Percentiles rank a stretch among this genome's conserved stretches.
Evolutionary conservation across 2,113 vertebrate genomes (phyloP).

Genomic region (Martes martes): DNA sequence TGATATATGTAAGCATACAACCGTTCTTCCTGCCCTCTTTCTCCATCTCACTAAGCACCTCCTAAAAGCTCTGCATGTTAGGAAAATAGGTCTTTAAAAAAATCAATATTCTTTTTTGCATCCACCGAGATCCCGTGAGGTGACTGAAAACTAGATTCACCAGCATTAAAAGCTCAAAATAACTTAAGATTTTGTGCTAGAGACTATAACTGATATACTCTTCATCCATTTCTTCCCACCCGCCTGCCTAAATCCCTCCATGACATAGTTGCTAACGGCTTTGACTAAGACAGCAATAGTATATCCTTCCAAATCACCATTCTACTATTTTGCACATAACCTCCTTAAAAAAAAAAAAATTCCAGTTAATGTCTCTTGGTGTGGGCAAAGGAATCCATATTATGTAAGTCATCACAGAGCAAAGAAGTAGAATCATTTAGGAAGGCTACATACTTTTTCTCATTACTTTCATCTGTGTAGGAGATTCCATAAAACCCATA

Average conservation of each 20-base stretch:
- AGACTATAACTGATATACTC: background rate
- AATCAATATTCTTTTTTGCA: background rate
- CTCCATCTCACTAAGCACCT: background rate
- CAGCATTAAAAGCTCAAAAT: conserved; percentile 29
- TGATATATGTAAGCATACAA: background rate
- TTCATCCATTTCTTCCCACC: background rate
- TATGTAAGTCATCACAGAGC: background rate
- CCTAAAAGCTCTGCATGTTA: background rate
- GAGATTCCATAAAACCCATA: conserved; percentile 94
- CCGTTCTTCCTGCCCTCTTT: background rate
- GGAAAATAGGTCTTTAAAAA: background rate
- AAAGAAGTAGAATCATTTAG: background rate
- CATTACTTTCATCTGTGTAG: conserved; percentile 84
- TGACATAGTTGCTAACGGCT: background rate
- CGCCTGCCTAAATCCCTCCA: background rate
- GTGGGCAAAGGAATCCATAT: background rate
- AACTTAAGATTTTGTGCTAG: background rate
- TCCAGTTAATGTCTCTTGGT: background rate
- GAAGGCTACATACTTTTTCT: conserved; percentile 80
- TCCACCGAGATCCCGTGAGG: background rate
- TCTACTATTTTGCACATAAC: background rate
- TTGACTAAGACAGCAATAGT: background rate
- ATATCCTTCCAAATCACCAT: background rate
- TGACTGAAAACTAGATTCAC: background rate
- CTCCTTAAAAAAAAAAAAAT: background rate